Percentiles rank a stretch among this genome's conserved stretches.
phyloP scores from a whole-genome alignment of 2,797 vertebrate species.

The Sebastes itinus region DNA sequence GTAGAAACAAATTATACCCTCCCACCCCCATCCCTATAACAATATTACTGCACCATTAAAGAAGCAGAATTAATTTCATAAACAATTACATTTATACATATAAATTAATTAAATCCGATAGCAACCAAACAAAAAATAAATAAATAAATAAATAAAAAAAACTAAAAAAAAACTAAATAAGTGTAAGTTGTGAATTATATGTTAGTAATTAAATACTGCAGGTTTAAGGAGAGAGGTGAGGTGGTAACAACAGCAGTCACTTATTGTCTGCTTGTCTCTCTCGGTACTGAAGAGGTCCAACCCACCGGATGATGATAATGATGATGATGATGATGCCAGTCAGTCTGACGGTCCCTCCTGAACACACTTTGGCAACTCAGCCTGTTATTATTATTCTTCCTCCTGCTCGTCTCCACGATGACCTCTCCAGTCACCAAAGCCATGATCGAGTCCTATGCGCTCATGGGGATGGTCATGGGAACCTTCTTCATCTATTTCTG shows the following conservation, averaged over 20 bases:
- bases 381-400: neutral
- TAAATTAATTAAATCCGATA: too few relatives aligned
- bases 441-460: constrained; percentile 85
- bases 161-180: too few relatives aligned
- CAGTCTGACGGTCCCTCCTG: neutral
- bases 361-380: neutral
- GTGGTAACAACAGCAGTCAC: neutral
- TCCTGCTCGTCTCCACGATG: constrained; percentile 56
- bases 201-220: too few relatives aligned
- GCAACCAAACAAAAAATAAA: too few relatives aligned
- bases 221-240: neutral
- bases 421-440: constrained; percentile 79
- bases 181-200: too few relatives aligned
- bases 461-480: constrained; percentile 85
- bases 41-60: too few relatives aligned
- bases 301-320: neutral
- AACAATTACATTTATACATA: too few relatives aligned
- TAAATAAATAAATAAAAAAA: too few relatives aligned
- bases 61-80: too few relatives aligned
- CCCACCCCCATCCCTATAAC: too few relatives aligned
- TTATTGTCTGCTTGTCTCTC: neutral
- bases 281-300: constrained; percentile 7
- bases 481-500: constrained; percentile 86
- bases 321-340: neutral
- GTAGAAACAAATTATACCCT: too few relatives aligned